phyloP scores from a whole-genome alignment of 23 tunicate species.

The Clavelina lepadiformis region DNA sequence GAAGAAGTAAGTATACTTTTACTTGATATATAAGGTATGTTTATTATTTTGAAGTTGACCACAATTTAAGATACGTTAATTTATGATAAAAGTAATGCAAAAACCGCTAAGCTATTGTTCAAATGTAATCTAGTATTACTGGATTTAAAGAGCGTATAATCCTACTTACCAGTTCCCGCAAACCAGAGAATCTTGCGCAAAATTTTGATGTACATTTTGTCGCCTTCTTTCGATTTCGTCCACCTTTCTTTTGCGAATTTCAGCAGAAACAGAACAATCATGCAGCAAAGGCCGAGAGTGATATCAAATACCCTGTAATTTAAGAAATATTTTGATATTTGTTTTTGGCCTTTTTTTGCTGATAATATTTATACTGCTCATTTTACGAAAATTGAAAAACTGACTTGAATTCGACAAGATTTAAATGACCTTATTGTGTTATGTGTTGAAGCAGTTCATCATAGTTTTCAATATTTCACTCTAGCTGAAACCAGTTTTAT shows the following conservation, averaged over 20 bases:
- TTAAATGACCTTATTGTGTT: no score
- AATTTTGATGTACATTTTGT: conserved; percentile 6
- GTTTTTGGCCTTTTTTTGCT: no score
- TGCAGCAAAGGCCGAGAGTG: conserved; percentile 48
- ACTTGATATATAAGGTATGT: no score
- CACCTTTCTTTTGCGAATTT: conserved; percentile 55
- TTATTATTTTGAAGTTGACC: no score
- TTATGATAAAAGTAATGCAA: no score
- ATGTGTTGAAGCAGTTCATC: not conserved
- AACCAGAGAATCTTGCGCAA: conserved; percentile 59
- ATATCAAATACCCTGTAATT: conserved; percentile 49
- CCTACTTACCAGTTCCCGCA: conserved; percentile 47
- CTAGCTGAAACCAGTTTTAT: not conserved
- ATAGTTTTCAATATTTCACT: not conserved
- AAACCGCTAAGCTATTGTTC: no score
- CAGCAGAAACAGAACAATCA: conserved; percentile 41
- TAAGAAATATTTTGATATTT: not conserved
- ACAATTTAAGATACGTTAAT: no score
- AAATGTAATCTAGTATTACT: not conserved
- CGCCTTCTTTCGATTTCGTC: conserved; percentile 37
- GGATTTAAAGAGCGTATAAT: not conserved
- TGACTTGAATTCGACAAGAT: no score
- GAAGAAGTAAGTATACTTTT: not conserved
- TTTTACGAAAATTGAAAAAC: no score
- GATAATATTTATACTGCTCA: no score